phyloP scores from a whole-genome alignment of 1,140 invertebrate species.

The Dinothrombium tinctorium region DNA sequence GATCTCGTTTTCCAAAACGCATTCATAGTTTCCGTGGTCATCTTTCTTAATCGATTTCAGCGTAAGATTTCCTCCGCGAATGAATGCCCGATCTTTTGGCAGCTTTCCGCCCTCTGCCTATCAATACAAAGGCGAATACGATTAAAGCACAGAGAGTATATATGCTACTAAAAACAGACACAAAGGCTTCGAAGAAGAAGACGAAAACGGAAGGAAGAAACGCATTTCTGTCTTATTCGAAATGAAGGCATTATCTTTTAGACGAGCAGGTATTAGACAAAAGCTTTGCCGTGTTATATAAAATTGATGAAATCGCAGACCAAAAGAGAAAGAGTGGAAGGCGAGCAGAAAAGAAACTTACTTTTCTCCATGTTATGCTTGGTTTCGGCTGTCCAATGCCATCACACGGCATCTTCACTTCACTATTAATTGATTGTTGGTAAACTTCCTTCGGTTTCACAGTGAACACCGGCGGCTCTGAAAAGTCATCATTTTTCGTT shows the following conservation, averaged over 20 bases:
- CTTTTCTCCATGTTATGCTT: conserved; percentile 67
- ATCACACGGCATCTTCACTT: conserved; percentile 76
- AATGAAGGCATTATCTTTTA: no score
- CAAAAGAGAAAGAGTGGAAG: not conserved
- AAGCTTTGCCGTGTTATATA: not conserved
- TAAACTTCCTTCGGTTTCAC: conserved; percentile 22
- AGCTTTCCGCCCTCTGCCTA: conserved; percentile 52
- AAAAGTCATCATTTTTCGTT: not conserved
- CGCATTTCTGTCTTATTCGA: not conserved
- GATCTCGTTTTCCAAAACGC: conserved; percentile 77
- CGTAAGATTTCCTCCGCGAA: conserved; percentile 64
- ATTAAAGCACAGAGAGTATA: not conserved
- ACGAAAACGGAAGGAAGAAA: not conserved
- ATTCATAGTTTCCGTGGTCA: conserved; percentile 86
- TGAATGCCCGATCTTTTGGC: conserved; percentile 47
- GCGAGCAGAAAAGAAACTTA: conserved; percentile 25
- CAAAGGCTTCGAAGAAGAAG: no score
- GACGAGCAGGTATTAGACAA: not conserved
- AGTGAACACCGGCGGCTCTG: conserved; percentile 25
- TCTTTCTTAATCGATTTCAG: conserved; percentile 58
- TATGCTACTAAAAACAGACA: not conserved
- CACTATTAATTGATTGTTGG: conserved; percentile 21
- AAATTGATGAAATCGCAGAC: not conserved
- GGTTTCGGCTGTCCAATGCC: conserved; percentile 76
- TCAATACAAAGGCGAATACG: not conserved